Evolutionary conservation across 2,888 invertebrate genomes (phyloP).

Genomic region (Drosophila mulleri): DNA sequence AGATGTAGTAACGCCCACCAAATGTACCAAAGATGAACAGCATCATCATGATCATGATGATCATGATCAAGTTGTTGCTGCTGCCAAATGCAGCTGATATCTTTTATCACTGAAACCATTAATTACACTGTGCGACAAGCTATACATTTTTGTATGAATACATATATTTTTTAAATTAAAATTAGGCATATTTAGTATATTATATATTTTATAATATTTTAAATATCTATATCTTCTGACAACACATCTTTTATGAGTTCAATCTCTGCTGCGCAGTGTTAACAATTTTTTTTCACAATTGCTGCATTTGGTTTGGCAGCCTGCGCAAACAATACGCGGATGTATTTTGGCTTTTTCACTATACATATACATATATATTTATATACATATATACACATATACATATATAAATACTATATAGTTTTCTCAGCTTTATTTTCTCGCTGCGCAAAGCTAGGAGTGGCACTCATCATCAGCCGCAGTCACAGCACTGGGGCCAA

Average conservation of each 20-base stretch:
- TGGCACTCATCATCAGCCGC: conserved; percentile 70
- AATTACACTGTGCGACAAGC: conserved; percentile 47
- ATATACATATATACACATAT: not conserved
- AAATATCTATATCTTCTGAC: not conserved
- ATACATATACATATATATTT: conserved; percentile 7
- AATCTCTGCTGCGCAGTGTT: conserved; percentile 3
- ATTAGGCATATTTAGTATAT: not conserved
- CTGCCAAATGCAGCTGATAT: conserved; percentile 40
- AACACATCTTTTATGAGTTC: too few relatives aligned
- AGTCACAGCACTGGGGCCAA: conserved; percentile 59
- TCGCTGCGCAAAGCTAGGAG: conserved; percentile 69
- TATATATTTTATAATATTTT: not conserved
- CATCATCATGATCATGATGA: conserved; percentile 3
- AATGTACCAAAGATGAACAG: conserved; percentile 31
- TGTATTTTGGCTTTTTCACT: conserved; percentile 47
- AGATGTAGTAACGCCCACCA: conserved; percentile 59
- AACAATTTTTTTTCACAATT: conserved; percentile 39
- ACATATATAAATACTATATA: conserved; percentile 12
- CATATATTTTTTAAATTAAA: not conserved
- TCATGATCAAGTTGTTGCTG: conserved; percentile 5
- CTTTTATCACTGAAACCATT: conserved; percentile 78
- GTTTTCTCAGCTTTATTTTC: conserved; percentile 47
- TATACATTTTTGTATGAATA: not conserved
- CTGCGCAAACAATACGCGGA: conserved; percentile 74
- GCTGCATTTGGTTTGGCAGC: conserved; percentile 32